Conservation (phyloP, 2,888 invertebrate genomes). For the Heliconius ismenius region DNA sequence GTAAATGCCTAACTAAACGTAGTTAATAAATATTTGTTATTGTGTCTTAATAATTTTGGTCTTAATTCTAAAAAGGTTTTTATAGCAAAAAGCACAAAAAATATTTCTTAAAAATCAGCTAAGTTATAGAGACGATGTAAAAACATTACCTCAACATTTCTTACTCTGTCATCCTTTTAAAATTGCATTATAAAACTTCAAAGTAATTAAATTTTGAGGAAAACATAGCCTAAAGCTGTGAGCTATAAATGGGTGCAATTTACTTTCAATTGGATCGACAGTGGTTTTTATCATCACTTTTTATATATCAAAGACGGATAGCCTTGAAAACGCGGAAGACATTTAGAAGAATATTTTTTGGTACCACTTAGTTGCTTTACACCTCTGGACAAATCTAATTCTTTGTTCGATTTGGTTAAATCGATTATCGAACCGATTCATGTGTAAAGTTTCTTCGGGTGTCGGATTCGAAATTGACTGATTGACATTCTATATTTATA, state of each 20-base stretch:
- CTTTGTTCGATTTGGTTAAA: constrained; percentile 41
- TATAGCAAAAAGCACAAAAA: neutral
- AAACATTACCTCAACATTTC: neutral
- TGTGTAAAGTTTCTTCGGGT: constrained; percentile 35
- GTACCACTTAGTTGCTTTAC: constrained; percentile 44
- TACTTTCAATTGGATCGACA: constrained; percentile 54
- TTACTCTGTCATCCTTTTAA: constrained; percentile 1
- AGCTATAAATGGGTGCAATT: constrained; percentile 45
- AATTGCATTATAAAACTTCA: constrained; percentile 4
- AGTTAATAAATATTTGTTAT: neutral
- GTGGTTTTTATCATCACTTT: constrained; percentile 56
- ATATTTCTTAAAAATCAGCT: constrained; percentile 1
- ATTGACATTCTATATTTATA: constrained; percentile 6
- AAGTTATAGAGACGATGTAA: neutral
- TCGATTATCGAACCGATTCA: constrained; percentile 39
- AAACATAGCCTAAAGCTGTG: constrained; percentile 23
- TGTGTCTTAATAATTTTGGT: neutral
- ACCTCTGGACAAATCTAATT: constrained; percentile 38
- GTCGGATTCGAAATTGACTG: neutral
- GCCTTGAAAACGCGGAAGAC: constrained; percentile 70
- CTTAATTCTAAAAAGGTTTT: neutral
- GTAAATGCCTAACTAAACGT: no score
- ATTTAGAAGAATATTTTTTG: constrained; percentile 56
- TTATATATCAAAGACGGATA: constrained; percentile 51
- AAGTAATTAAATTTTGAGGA: constrained; percentile 27